Evolutionary conservation across 1,140 invertebrate species (phyloP), one percentile per base, ranked within the genome.

Genomic region (Brachystomella parvula): DNA sequence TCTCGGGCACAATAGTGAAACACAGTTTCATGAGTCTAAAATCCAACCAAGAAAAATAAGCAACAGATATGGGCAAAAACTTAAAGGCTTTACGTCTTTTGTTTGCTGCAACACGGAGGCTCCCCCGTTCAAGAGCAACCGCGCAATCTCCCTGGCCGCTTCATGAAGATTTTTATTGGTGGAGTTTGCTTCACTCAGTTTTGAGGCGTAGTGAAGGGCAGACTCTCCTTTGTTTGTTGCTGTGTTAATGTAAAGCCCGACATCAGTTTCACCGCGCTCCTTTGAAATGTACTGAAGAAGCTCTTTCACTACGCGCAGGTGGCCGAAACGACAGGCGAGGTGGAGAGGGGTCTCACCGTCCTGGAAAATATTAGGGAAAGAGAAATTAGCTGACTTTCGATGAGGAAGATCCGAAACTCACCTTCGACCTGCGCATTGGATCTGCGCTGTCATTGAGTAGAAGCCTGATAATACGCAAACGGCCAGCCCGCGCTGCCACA

Each of bases 341-440:
- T 98, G 94, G 24, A 98, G 80, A 0, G 94, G 89, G 0, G 93
- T 96, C 80, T 98, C 94, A n/a, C 95, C 95, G 74, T 85, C 89
- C 92, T 96, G 73, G 60, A 78, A 62, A 62, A 62, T 47, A 3
- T 30, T 24, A 9, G 17, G 28, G 15, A 47, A 44, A 3, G 32
- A 56, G 6, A 56, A 17, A n/a, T 60, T 60, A 9, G 9, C n/a
- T 44, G n/a, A 30, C 24, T 28, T 60, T 60, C 30, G 31, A 28
- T 9, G 30, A 30, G 30, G 3, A 32, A 32, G 39, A n/a, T 44
- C 69, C 71, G 77, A n/a, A 58, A 33, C 71, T 72, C 77, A 94
- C 92, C 83, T 94, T 93, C 6, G 93, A 94, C 77, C 92, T 92
- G 69, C 84, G 86, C 67, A 90, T 83, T 0, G 93, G 90, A 80